A percentile compares a stretch with the other conserved stretches of the same genome.
Conservation (phyloP, 2,888 invertebrate species). For the Drosophila robusta region DNA sequence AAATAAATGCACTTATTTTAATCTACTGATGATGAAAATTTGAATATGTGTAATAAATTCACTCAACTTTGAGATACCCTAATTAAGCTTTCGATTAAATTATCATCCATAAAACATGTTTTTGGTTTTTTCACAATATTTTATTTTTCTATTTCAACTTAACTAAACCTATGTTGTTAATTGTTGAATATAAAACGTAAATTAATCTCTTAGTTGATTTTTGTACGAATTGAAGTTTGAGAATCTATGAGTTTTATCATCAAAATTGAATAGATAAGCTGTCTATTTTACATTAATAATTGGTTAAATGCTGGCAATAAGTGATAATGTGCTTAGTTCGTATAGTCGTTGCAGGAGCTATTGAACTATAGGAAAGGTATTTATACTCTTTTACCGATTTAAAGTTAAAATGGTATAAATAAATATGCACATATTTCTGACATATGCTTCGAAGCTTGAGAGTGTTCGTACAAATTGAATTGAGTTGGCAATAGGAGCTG, state of each 20-base stretch:
- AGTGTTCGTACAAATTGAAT: conserved; percentile 1
- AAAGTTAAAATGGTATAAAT: conserved; percentile 28
- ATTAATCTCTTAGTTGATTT: too few relatives aligned
- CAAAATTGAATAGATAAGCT: too few relatives aligned
- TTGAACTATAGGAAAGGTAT: conserved; percentile 46
- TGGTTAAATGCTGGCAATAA: conserved; percentile 34
- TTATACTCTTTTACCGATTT: conserved; percentile 41
- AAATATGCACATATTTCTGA: conserved; percentile 19
- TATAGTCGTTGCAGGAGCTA: conserved; percentile 33
- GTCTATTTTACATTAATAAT: too few relatives aligned
- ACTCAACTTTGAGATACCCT: conserved; percentile 22
- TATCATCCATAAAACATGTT: conserved; percentile 4
- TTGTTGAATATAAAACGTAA: too few relatives aligned
- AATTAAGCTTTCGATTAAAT: conserved; percentile 7
- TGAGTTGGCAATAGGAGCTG: conserved; percentile 22
- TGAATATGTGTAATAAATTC: conserved; percentile 3
- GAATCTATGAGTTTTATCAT: too few relatives aligned
- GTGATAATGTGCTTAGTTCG: conserved; percentile 41
- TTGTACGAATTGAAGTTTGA: too few relatives aligned
- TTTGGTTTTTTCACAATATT: too few relatives aligned
- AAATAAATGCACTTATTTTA: conserved; percentile 52
- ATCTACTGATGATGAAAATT: conserved; percentile 20
- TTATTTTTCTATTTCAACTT: too few relatives aligned
- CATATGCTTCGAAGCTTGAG: conserved; percentile 22
- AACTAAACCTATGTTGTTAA: too few relatives aligned